Conservation (phyloP, 2,888 invertebrate species). For the Brenthis ino region DNA sequence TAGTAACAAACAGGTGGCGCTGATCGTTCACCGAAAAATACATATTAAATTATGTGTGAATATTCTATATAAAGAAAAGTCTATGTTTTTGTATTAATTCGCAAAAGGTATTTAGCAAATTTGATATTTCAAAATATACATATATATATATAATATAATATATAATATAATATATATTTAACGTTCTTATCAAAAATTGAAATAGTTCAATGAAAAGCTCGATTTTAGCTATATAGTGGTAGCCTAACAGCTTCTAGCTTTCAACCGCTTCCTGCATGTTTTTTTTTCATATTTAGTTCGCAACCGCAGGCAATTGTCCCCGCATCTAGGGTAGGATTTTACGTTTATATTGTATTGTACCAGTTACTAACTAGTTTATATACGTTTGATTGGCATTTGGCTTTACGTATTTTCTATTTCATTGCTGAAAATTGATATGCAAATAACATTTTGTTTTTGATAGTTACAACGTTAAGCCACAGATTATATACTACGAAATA, state of each 20-base stretch:
- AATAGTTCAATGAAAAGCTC: slow-evolving; percentile 9
- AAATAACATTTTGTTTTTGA: slow-evolving; percentile 9
- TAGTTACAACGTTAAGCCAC: neutral
- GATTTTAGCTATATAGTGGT: slow-evolving; percentile 11
- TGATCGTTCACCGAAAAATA: too few species aligned
- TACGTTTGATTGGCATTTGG: slow-evolving; percentile 38
- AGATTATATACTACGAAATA: neutral
- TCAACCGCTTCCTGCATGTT: slow-evolving; percentile 32
- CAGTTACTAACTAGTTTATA: slow-evolving; percentile 39
- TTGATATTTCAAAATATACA: too few species aligned
- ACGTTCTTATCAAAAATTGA: neutral
- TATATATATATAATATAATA: too few species aligned
- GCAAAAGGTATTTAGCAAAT: too few species aligned
- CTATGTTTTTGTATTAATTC: too few species aligned
- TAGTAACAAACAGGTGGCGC: too few species aligned
- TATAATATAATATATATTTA: too few species aligned
- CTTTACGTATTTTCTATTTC: slow-evolving; percentile 29
- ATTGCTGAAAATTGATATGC: slow-evolving; percentile 8
- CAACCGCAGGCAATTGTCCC: slow-evolving; percentile 40
- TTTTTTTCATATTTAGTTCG: slow-evolving; percentile 33
- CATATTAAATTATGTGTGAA: too few species aligned
- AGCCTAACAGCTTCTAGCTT: slow-evolving; percentile 32
- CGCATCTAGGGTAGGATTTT: slow-evolving; percentile 39
- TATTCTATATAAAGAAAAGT: too few species aligned
- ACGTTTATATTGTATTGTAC: slow-evolving; percentile 38